These are phyloP conservation scores for Cyaniris semiargus DNA, from an alignment of 2,888 invertebrate genomes.

Conservation along the genomic window DNA sequence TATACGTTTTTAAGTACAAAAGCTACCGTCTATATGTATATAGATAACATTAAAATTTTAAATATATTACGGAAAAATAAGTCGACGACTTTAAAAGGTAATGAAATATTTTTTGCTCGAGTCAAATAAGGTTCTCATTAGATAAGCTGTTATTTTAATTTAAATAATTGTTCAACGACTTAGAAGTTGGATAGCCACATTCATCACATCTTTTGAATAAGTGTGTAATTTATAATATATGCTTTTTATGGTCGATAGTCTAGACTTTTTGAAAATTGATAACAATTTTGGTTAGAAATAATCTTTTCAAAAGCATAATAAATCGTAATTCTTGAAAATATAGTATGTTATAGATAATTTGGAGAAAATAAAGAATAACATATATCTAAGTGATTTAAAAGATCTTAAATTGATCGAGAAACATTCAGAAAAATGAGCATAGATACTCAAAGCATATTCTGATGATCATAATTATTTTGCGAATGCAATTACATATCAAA, in stretches of 20 bases:
- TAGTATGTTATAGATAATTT: neutral
- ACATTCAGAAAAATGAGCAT: neutral
- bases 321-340: neutral
- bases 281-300: neutral
- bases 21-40: neutral
- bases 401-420: neutral
- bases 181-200: neutral
- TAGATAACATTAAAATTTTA: neutral
- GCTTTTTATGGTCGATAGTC: neutral
- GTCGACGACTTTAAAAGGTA: constrained; percentile 5
- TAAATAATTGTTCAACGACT: constrained; percentile 2
- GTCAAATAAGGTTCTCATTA: constrained; percentile 20
- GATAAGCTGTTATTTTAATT: constrained; percentile 19
- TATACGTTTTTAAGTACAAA: neutral
- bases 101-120: neutral
- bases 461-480: no score
- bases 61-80: constrained; percentile 12
- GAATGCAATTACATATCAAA: no score
- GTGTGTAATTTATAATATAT: constrained; percentile 9
- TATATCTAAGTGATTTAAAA: neutral
- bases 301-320: neutral
- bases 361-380: no score
- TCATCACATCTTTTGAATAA: neutral
- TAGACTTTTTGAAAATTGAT: neutral
- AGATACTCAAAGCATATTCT: no score